Evolutionary conservation across 1,140 invertebrate species (phyloP).

Genomic region (Papilio dardanus): DNA sequence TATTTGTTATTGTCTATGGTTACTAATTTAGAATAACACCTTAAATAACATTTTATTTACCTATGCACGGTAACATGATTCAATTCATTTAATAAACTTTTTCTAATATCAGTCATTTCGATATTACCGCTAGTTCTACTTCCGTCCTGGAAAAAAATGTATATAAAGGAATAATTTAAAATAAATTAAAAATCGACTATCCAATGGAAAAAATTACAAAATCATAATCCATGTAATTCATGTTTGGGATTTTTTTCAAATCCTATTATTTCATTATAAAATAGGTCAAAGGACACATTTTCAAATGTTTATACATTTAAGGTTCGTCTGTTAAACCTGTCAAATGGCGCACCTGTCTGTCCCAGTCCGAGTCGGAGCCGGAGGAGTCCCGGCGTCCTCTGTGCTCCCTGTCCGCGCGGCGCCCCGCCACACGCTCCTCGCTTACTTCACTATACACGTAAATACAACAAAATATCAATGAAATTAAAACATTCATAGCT

Average conservation of each 20-base stretch:
- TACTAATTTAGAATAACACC: background rate
- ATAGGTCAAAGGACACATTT: background rate
- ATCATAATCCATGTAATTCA: too few relatives aligned
- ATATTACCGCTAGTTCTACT: slow-evolving; percentile 85
- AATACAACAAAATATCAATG: too few relatives aligned
- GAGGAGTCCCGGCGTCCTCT: slow-evolving; percentile 74
- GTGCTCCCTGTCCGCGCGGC: slow-evolving; percentile 84
- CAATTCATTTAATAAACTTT: slow-evolving; percentile 87
- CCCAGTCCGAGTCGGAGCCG: slow-evolving; percentile 84
- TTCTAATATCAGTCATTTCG: slow-evolving; percentile 87
- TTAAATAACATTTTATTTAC: slow-evolving; percentile 40
- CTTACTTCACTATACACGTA: slow-evolving; percentile 84
- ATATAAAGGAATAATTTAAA: background rate
- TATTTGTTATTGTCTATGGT: background rate
- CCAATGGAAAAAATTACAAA: too few relatives aligned
- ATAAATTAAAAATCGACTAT: too few relatives aligned
- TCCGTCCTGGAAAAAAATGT: slow-evolving; percentile 81
- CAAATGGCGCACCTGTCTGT: slow-evolving; percentile 68
- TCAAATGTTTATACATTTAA: background rate
- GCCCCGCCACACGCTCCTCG: slow-evolving; percentile 86
- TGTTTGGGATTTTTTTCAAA: too few relatives aligned
- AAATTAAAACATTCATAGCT: too few relatives aligned
- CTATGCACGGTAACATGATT: slow-evolving; percentile 83
- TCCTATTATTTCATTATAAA: too few relatives aligned
- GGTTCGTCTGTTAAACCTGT: background rate